Percentiles rank a stretch among this genome's conserved stretches.
These are phyloP conservation scores for Synanthedon vespiformis DNA, from an alignment of 2,888 invertebrate species.

Conservation along the genomic window DNA sequence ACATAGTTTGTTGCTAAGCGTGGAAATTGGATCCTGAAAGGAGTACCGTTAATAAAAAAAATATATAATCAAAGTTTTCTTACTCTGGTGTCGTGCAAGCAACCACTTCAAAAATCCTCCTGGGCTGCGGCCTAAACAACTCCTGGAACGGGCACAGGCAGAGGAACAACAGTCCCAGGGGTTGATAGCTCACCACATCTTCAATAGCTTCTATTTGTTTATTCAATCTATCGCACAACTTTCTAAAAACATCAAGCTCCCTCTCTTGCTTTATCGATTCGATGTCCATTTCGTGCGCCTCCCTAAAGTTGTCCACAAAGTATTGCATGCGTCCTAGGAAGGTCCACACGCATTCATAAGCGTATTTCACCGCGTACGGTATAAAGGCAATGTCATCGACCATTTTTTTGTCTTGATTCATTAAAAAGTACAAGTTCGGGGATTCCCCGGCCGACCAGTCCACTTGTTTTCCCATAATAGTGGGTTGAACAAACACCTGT, in stretches of 20 bases:
- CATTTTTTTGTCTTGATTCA: conserved; percentile 75
- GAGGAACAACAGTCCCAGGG: conserved; percentile 80
- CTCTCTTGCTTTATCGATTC: conserved; percentile 73
- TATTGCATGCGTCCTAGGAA: conserved; percentile 76
- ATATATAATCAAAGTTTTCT: conserved; percentile 17
- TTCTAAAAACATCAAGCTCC: conserved; percentile 74
- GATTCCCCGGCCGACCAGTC: conserved; percentile 81
- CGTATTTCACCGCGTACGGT: conserved; percentile 66
- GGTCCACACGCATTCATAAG: conserved; percentile 72
- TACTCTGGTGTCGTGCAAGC: conserved; percentile 75
- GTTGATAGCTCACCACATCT: conserved; percentile 74
- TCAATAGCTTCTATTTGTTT: conserved; percentile 77
- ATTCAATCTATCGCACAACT: conserved; percentile 76
- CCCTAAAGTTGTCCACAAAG: conserved; percentile 76
- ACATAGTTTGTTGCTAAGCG: not conserved
- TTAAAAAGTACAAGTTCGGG: conserved; percentile 77
- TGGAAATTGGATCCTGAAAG: not conserved
- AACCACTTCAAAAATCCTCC: conserved; percentile 75
- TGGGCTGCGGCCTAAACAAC: conserved; percentile 78
- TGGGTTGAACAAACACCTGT: conserved; percentile 83
- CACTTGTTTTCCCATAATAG: conserved; percentile 85
- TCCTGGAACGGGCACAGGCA: conserved; percentile 79
- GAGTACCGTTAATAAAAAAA: not conserved
- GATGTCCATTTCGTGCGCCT: conserved; percentile 76
- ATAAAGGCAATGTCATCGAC: conserved; percentile 68